These are phyloP conservation scores for Pseudolaguvia tuberculata DNA, from an alignment of 2,113 vertebrate genomes.

Conservation along the genomic window DNA sequence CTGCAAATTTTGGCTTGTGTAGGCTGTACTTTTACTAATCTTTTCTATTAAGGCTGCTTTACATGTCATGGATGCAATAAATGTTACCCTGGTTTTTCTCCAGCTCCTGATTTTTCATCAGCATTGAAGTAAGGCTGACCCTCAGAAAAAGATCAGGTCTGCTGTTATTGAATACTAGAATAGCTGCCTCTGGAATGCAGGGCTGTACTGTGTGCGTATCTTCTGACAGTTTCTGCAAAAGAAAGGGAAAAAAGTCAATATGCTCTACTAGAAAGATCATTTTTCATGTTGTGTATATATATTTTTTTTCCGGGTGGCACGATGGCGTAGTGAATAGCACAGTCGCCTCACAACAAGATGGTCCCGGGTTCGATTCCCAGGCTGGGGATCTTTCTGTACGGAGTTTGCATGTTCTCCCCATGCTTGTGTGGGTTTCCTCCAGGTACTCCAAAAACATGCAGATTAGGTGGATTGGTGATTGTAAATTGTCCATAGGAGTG, in stretches of 20 bases:
- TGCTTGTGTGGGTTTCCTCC: no score
- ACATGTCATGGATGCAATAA: no score
- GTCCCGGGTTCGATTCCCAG: no score
- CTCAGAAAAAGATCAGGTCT: conserved; percentile 81
- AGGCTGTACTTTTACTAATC: neutral
- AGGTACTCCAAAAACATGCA: no score
- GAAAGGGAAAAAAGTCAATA: neutral
- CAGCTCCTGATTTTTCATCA: conserved; percentile 80
- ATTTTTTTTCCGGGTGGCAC: no score
- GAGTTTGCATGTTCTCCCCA: no score
- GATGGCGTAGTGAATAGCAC: no score
- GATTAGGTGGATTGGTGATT: no score
- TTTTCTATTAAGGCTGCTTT: neutral
- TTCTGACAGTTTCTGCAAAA: conserved; percentile 84
- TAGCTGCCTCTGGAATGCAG: conserved; percentile 78
- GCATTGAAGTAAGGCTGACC: conserved; percentile 85
- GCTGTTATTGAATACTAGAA: conserved; percentile 79
- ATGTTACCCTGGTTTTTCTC: conserved; percentile 80
- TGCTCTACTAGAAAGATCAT: neutral
- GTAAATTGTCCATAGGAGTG: no score
- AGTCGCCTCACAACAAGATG: no score
- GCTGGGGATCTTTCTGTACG: no score
- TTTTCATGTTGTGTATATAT: neutral
- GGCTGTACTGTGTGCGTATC: conserved; percentile 83
- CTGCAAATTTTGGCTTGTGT: neutral